Base-by-base conservation (phyloP, 1,140 invertebrate genomes). In the Halictus rubicundus region DNA sequence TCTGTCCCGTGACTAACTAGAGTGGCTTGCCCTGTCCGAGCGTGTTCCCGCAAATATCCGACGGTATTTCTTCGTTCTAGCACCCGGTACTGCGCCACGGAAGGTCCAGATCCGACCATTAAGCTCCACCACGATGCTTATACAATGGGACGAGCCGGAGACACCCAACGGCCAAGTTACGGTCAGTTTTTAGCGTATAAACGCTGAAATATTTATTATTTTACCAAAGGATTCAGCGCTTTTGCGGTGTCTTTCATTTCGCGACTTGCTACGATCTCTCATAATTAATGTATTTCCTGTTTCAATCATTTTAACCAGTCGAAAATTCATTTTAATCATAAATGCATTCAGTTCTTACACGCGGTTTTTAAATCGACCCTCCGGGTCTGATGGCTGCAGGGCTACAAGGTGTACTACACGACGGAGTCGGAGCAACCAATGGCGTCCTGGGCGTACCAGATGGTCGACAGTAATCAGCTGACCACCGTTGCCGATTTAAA, bases 331-430 rank as follows among this genome's bases (percentile, higher is more conserved):
- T 32, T 32, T 32, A 1, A 4, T 32, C 27, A 4, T 32, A 32
- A 32, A 1, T 32, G 27, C 27, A 32, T 1, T 4, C 4, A 32
- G 27, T 32, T 32, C 4, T 32, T 4, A 2, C 27, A 32, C 27
- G 27, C 4, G 27, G 27, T 32, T 32, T 32, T 32, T 32, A 32
- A 32, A 32, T 32, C 32, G 32, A 1, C 32, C 32, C 3, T 32
- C 27, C 1, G 1, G 27, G 32, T 32, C 32, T 32, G 32, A 32
- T 32, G 32, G 32, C 32, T 32, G 1, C 42, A 99, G 98, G 98
- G 98, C 81, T 99, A 99, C 94, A 99, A 99, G 94, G 97, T 99
- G 69, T 99, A 97, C 92, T 99, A 98, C 93, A 99, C 98, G 12
- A 96, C 96, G 84, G 97, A 98, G 89, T 95, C 98, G 27, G 95